These are phyloP conservation scores for Phycodurus eques DNA, from an alignment of 2,113 vertebrate genomes.

Conservation along the genomic window DNA sequence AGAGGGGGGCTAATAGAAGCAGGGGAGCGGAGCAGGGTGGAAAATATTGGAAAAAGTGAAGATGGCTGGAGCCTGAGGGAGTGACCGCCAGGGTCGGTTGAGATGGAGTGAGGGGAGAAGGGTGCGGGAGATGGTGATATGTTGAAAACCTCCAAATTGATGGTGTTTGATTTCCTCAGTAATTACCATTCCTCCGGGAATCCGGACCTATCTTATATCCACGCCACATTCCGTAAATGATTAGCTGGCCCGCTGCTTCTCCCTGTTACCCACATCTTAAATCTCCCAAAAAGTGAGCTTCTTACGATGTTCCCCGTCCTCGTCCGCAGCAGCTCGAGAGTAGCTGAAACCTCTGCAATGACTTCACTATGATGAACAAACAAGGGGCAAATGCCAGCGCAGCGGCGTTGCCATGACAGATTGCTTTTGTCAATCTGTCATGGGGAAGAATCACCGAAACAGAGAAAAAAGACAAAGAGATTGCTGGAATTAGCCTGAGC, in stretches of 20 bases:
- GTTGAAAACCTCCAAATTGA: conserved; percentile 77
- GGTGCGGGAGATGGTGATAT: conserved; percentile 62
- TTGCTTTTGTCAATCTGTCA: no score
- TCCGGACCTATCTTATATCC: conserved; percentile 77
- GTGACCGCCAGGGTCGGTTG: conserved; percentile 57
- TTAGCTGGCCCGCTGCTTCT: conserved; percentile 67
- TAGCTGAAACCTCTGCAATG: not conserved
- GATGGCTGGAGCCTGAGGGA: conserved; percentile 42
- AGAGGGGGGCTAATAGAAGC: conserved; percentile 20
- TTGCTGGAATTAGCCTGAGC: conserved; percentile 9
- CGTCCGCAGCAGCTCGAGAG: no score
- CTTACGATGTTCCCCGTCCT: not conserved
- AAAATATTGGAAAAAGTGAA: conserved; percentile 47
- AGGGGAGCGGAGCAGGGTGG: conserved; percentile 20
- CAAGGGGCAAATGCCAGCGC: not conserved
- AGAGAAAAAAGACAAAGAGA: conserved; percentile 13
- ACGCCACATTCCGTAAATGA: conserved; percentile 72
- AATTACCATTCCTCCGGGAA: conserved; percentile 80
- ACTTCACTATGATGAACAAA: not conserved
- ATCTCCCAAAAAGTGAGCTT: conserved; percentile 11
- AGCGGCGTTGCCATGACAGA: not conserved
- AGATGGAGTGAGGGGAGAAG: conserved; percentile 50
- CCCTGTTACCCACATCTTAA: conserved; percentile 53
- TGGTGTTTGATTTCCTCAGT: conserved; percentile 79
- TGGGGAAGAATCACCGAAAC: not conserved